Evolutionary conservation across 2,888 invertebrate species (phyloP), one percentile per base, ranked within the genome.

Genomic region (Epinotia nisella): DNA sequence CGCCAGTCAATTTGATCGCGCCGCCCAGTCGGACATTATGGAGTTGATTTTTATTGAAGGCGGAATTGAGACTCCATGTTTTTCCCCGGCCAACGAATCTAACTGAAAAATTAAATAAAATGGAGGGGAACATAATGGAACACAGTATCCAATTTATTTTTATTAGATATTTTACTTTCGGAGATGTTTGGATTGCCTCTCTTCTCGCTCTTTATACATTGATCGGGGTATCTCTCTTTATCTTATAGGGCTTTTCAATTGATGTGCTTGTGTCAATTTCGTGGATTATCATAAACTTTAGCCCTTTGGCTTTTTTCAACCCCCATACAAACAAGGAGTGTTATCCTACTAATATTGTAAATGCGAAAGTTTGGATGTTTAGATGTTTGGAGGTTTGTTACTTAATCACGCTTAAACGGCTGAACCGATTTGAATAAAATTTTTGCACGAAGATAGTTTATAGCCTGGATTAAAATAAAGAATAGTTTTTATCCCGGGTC

Each of bases 1-100:
- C 0, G 55, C 69, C 77, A 60, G 77, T 77, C 81, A 83, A 82
- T 82, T 83, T 82, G 87, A 87, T 86, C 86, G 83, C 78, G 76
- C 77, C 78, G 78, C 80, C 78, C 77, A 80, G 81, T 80, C 83
- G 78, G 82, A 84, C 84, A 79, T 81, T 85, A 80, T 80, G 79
- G 82, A 85, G 84, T 85, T 86, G 87, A 86, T 88, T 89, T 87
- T 87, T 87, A 88, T 87, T 86, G 87, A 82, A 82, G 81, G 76
- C 80, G 78, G 79, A 80, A 83, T 85, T 77, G 83, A 83, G 77
- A 77, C 76, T 74, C 76, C 78, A 82, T 83, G 80, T 87, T 83
- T 84, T 80, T 78, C 78, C 76, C 76, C 55, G 56, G 65, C 71
- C 62, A 49, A 71, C 53, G 64, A 64, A 64, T 62, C 56, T 58